A percentile compares a stretch with the other conserved stretches of the same genome.
Conservation (phyloP, 2,888 invertebrate genomes). For the Eupithecia centaureata region DNA sequence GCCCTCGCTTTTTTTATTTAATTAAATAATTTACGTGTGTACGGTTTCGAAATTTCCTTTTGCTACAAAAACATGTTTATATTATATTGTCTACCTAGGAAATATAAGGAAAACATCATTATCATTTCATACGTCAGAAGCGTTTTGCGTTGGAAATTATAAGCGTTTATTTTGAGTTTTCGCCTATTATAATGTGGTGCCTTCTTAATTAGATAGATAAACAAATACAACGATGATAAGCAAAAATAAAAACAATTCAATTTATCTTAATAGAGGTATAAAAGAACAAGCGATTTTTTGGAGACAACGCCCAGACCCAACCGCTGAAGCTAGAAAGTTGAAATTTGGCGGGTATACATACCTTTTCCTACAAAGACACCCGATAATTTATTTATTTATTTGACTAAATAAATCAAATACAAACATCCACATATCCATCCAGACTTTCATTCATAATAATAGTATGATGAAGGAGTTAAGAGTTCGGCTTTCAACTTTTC, state of each 20-base stretch:
- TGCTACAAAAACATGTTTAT: neutral
- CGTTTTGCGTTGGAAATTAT: too few relatives aligned
- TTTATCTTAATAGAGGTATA: too few relatives aligned
- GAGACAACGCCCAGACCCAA: too few relatives aligned
- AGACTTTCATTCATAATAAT: too few relatives aligned
- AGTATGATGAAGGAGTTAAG: neutral
- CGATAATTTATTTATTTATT: too few relatives aligned
- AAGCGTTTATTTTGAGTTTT: slow-evolving; percentile 17
- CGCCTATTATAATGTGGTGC: neutral
- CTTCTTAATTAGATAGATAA: neutral
- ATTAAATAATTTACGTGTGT: neutral
- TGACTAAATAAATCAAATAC: too few relatives aligned
- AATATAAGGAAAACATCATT: slow-evolving; percentile 21
- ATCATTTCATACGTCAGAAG: slow-evolving; percentile 16
- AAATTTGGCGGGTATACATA: too few relatives aligned
- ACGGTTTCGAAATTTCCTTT: neutral
- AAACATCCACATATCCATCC: too few relatives aligned
- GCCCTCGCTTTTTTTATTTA: too few relatives aligned
- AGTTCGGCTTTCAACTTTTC: neutral
- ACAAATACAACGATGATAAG: neutral
- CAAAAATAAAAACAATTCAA: neutral
- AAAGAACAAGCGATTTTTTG: too few relatives aligned
- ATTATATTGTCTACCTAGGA: neutral
- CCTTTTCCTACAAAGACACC: too few relatives aligned
- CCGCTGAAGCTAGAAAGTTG: too few relatives aligned